Evolutionary conservation across 2,113 vertebrate genomes (phyloP).

Genomic region (Pyxicephalus adspersus): DNA sequence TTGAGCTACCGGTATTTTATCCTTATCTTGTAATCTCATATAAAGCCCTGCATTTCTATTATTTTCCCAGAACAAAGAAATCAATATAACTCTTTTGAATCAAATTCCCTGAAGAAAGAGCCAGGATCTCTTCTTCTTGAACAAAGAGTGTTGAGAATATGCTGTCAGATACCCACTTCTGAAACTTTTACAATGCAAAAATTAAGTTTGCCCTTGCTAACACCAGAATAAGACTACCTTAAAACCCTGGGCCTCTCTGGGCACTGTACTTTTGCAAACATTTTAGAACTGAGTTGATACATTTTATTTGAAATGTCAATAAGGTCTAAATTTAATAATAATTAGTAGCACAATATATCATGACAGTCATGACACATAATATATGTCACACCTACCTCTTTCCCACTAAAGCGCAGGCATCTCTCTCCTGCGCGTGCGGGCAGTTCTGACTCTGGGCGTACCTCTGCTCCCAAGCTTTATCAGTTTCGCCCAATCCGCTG

Average conservation of each 20-base stretch:
- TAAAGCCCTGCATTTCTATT: constrained; percentile 24
- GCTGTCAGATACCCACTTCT: neutral
- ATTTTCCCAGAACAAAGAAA: constrained; percentile 46
- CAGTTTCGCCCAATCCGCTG: too few relatives aligned
- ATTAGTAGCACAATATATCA: too few relatives aligned
- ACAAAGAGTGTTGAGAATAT: constrained; percentile 31
- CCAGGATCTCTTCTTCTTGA: constrained; percentile 27
- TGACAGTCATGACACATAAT: too few relatives aligned
- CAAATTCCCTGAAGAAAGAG: constrained; percentile 22
- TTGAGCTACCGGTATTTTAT: constrained; percentile 35
- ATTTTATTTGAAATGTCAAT: too few relatives aligned
- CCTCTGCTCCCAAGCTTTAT: too few relatives aligned
- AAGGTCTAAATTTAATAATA: too few relatives aligned
- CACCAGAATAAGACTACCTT: neutral
- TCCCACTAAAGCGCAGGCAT: too few relatives aligned
- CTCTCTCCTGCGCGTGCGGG: too few relatives aligned
- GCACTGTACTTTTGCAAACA: neutral
- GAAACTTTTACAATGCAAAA: neutral
- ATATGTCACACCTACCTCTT: too few relatives aligned
- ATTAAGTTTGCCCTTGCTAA: neutral
- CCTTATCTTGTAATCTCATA: constrained; percentile 30
- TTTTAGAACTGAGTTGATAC: neutral
- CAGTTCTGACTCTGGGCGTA: too few relatives aligned
- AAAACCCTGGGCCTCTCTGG: neutral
- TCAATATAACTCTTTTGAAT: constrained; percentile 35